These are phyloP conservation scores for Hypothenemus hampei DNA, from an alignment of 1,140 invertebrate genomes.

Conservation along the genomic window DNA sequence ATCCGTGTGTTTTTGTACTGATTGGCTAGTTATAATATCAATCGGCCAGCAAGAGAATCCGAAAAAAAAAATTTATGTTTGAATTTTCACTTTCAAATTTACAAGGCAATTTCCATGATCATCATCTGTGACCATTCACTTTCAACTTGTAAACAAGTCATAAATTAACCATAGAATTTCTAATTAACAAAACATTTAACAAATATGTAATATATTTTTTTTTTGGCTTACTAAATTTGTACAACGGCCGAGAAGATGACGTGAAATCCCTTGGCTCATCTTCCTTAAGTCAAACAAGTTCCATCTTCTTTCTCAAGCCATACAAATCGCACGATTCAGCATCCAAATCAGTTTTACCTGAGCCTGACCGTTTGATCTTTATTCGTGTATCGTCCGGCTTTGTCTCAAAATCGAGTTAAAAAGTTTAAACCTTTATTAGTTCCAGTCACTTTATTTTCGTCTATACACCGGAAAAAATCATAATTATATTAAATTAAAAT, in stretches of 20 bases:
- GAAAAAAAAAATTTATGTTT: no score
- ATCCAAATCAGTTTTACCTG: conserved; percentile 25
- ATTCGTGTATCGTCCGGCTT: conserved; percentile 6
- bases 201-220: no score
- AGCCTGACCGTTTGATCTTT: conserved; percentile 17
- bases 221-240: no score
- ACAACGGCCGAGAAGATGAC: conserved; percentile 13
- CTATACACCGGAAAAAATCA: not conserved
- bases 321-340: conserved; percentile 17
- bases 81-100: no score
- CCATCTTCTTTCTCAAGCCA: conserved; percentile 27
- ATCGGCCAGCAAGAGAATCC: conserved; percentile 5
- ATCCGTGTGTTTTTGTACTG: conserved; percentile 25
- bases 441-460: conserved; percentile 17
- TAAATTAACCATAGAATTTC: no score
- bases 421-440: conserved; percentile 2
- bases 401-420: conserved; percentile 20
- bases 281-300: conserved; percentile 31
- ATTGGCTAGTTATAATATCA: conserved; percentile 15
- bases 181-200: no score
- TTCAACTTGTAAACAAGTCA: no score
- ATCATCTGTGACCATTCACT: no score
- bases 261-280: conserved; percentile 17
- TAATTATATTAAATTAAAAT: no score
- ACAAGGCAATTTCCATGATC: no score